A percentile compares a stretch with the other conserved stretches of the same genome.
Conservation (phyloP, 2,888 invertebrate species). For the Cephonodes hylas region DNA sequence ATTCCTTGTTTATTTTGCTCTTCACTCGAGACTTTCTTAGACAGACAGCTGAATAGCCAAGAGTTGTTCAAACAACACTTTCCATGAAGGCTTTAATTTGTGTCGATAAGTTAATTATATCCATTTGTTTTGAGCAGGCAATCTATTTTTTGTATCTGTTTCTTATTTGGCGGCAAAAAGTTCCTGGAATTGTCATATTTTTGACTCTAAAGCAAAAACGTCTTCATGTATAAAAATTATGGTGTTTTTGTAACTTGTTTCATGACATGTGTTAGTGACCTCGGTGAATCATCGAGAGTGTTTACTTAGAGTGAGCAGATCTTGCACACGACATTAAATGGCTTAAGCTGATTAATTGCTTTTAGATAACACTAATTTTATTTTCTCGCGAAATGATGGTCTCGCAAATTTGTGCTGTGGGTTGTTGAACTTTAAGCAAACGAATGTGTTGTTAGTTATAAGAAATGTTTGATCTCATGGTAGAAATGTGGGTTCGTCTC, state of each 20-base stretch:
- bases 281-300: constrained; percentile 55
- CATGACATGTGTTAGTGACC: constrained; percentile 54
- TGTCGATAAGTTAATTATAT: not conserved
- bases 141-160: not conserved
- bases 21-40: not conserved
- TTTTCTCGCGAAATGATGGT: not conserved
- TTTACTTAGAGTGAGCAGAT: constrained; percentile 48
- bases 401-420: constrained; percentile 18
- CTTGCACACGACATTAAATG: constrained; percentile 15
- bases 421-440: constrained; percentile 24
- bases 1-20: not conserved
- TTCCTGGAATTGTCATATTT: constrained; percentile 51
- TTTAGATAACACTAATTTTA: constrained; percentile 27
- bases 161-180: constrained; percentile 18
- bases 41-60: not conserved
- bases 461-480: too few species aligned
- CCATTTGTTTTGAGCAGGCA: not conserved
- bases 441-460: not conserved
- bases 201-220: constrained; percentile 39
- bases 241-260: constrained; percentile 61
- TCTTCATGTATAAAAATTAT: constrained; percentile 44
- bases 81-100: not conserved
- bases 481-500: too few species aligned
- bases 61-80: not conserved
- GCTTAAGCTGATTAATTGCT: constrained; percentile 37